A percentile compares a stretch with the other conserved stretches of the same genome.
Conservation (phyloP, 2,797 vertebrate genomes). For the Gobionotothen gibberifrons region DNA sequence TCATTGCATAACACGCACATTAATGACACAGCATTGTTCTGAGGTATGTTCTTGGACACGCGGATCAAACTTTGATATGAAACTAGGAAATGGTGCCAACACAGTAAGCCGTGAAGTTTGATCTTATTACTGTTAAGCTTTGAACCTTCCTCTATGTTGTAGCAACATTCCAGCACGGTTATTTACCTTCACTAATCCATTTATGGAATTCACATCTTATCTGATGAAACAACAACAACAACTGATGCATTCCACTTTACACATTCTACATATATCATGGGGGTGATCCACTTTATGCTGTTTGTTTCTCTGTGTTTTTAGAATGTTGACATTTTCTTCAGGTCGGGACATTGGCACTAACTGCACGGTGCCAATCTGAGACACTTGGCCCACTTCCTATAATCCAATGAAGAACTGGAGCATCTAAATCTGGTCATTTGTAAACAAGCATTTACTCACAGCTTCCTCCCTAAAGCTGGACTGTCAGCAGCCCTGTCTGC, state of each 20-base stretch:
- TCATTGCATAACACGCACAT: conserved; percentile 43
- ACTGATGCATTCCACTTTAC: not conserved
- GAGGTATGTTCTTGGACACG: conserved; percentile 17
- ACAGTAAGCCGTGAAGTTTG: conserved; percentile 15
- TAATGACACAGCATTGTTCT: conserved; percentile 27
- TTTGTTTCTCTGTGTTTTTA: conserved; percentile 20
- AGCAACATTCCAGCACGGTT: not conserved
- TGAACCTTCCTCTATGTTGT: not conserved
- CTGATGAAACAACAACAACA: not conserved
- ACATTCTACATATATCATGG: not conserved
- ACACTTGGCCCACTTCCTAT: conserved; percentile 22
- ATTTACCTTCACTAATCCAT: conserved; percentile 5
- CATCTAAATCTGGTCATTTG: conserved; percentile 39
- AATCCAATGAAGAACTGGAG: conserved; percentile 42
- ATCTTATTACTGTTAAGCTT: conserved; percentile 6
- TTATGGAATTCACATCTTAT: not conserved
- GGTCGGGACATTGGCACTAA: conserved; percentile 5
- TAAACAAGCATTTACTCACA: conserved; percentile 53
- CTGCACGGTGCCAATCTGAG: conserved; percentile 16
- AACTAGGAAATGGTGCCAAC: conserved; percentile 20
- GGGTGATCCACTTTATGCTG: not conserved
- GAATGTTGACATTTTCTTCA: conserved; percentile 34
- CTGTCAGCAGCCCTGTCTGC: not conserved
- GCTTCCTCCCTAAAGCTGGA: not conserved
- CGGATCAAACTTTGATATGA: conserved; percentile 12